Evolutionary conservation across 1,140 invertebrate genomes (phyloP).

Genomic region (Lethrus apterus): DNA sequence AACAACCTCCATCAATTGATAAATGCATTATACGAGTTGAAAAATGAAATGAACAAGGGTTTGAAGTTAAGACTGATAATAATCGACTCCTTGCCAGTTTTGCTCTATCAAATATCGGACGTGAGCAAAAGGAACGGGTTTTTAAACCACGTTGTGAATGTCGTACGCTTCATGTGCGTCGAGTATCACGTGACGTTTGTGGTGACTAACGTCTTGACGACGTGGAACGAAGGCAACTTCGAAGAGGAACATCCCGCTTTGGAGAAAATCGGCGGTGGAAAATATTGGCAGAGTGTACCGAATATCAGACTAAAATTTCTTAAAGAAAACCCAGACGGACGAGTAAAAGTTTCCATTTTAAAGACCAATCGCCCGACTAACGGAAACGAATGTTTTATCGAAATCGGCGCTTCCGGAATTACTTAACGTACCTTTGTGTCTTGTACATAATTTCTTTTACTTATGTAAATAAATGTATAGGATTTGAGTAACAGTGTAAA

Average conservation of each 20-base stretch:
- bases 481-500: no score
- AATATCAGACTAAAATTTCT: conserved; percentile 31
- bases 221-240: conserved; percentile 46
- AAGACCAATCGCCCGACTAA: background rate
- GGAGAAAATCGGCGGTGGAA: conserved; percentile 35
- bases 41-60: conserved; percentile 35
- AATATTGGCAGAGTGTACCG: conserved; percentile 47
- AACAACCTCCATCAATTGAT: conserved; percentile 44
- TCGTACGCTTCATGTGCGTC: conserved; percentile 46
- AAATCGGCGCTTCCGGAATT: background rate
- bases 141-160: conserved; percentile 50
- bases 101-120: conserved; percentile 40
- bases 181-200: conserved; percentile 47
- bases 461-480: no score
- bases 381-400: background rate
- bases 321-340: background rate
- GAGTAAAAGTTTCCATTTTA: background rate
- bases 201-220: conserved; percentile 51
- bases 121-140: conserved; percentile 34
- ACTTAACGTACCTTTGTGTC: no score
- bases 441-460: no score
- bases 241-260: conserved; percentile 22
- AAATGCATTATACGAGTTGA: conserved; percentile 42
- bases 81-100: conserved; percentile 54
- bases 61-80: conserved; percentile 47